phyloP scores from a whole-genome alignment of 1,140 invertebrate genomes.

The Drosophila varians region DNA sequence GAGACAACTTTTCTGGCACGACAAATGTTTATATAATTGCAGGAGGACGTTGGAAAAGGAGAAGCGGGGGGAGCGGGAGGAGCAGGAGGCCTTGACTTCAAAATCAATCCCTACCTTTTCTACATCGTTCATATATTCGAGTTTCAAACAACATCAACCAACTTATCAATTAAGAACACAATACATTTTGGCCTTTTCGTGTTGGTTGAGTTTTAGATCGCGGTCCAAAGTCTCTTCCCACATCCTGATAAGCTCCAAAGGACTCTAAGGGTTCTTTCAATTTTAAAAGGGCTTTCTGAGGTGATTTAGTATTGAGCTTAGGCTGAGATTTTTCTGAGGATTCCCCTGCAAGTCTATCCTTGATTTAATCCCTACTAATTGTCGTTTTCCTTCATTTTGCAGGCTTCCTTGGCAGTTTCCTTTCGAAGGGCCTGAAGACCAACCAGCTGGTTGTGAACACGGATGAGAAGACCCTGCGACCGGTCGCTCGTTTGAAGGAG shows the following conservation, averaged over 20 bases:
- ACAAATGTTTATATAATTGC: slow-evolving; percentile 16
- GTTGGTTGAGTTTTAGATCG: neutral
- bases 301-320: neutral
- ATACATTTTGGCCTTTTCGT: neutral
- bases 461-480: slow-evolving; percentile 86
- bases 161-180: neutral
- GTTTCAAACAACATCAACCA: neutral
- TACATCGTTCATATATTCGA: slow-evolving; percentile 5
- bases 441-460: slow-evolving; percentile 88
- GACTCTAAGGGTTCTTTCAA: no score
- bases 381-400: slow-evolving; percentile 14
- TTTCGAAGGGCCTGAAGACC: slow-evolving; percentile 85
- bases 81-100: slow-evolving; percentile 11
- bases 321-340: no score
- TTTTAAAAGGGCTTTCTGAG: neutral
- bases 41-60: no score
- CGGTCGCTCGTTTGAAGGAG: slow-evolving; percentile 87
- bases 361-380: no score
- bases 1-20: slow-evolving; percentile 23
- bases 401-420: slow-evolving; percentile 82
- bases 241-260: no score
- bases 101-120: neutral
- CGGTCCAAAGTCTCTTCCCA: neutral
- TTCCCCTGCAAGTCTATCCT: no score
- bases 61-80: no score